phyloP scores from a whole-genome alignment of 1,140 invertebrate genomes.

The Listronotus bonariensis region DNA sequence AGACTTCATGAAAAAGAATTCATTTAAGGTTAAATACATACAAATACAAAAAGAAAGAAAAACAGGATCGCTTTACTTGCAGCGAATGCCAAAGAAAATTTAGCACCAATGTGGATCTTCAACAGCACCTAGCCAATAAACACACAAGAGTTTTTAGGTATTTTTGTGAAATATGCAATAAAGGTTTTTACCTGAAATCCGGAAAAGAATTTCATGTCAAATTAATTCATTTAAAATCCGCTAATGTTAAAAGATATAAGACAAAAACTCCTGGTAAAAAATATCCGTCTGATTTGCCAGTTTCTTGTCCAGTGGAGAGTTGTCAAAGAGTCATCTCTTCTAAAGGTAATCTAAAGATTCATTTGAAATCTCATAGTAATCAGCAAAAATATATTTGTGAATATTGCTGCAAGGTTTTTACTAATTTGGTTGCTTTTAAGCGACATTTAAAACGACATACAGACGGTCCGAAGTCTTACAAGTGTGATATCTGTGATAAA shows the following conservation, averaged over 20 bases:
- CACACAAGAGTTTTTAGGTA: not conserved
- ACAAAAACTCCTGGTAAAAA: not conserved
- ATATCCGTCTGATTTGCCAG: not conserved
- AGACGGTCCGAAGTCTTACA: not conserved
- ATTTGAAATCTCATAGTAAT: too few relatives aligned
- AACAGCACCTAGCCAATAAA: too few relatives aligned
- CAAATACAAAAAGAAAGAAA: too few relatives aligned
- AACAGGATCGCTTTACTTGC: too few relatives aligned
- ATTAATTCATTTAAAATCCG: not conserved
- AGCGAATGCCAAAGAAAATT: too few relatives aligned
- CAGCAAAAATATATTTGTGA: slow-evolving; percentile 1
- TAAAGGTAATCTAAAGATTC: too few relatives aligned
- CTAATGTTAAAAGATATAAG: not conserved
- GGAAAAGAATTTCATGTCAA: not conserved
- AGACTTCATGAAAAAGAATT: too few relatives aligned
- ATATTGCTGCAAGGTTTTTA: not conserved
- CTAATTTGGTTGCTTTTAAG: not conserved
- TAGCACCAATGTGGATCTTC: too few relatives aligned
- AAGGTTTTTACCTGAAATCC: slow-evolving; percentile 5
- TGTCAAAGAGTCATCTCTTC: too few relatives aligned
- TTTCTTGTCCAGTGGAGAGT: too few relatives aligned
- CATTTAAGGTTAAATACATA: too few relatives aligned
- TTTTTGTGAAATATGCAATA: slow-evolving; percentile 1
- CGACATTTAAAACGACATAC: not conserved
- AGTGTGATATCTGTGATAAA: too few relatives aligned